phyloP scores from a whole-genome alignment of 2,113 vertebrate species.

The Hucho hucho region DNA sequence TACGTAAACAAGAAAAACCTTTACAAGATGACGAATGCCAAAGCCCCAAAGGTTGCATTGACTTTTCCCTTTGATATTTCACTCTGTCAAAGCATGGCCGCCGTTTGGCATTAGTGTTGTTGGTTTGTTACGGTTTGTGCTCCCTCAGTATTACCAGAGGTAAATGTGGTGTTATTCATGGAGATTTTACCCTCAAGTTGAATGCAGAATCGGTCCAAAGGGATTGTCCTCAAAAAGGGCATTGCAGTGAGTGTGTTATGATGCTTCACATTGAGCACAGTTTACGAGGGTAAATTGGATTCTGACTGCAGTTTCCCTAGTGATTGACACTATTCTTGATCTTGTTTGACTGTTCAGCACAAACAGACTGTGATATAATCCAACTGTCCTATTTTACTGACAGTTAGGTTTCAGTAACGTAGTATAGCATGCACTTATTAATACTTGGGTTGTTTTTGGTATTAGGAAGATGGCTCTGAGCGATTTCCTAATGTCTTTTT shows the following conservation, averaged over 20 bases:
- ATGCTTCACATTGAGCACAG: neutral
- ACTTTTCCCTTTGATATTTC: slow-evolving; percentile 13
- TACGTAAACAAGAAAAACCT: neutral
- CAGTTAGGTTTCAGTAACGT: neutral
- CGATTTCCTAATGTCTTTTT: neutral
- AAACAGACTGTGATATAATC: slow-evolving; percentile 1
- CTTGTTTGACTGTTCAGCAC: slow-evolving; percentile 4
- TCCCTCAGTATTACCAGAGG: neutral
- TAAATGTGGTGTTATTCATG: slow-evolving; percentile 2
- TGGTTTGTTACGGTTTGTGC: neutral
- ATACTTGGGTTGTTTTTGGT: neutral
- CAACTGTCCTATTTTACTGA: slow-evolving; percentile 4
- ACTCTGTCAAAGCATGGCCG: neutral
- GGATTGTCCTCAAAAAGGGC: slow-evolving; percentile 5
- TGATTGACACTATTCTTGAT: neutral
- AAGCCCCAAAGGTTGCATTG: neutral
- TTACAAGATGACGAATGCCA: slow-evolving; percentile 6
- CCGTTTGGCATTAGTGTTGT: neutral
- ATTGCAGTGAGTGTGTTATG: neutral
- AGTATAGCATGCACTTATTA: no score
- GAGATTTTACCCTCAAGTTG: neutral
- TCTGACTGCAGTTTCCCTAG: neutral
- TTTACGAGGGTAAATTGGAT: neutral
- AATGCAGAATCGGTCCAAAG: neutral
- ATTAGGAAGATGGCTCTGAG: neutral